These are phyloP conservation scores for Pseudocheirus occidentalis DNA, from an alignment of 2,797 vertebrate species.

Conservation along the genomic window DNA sequence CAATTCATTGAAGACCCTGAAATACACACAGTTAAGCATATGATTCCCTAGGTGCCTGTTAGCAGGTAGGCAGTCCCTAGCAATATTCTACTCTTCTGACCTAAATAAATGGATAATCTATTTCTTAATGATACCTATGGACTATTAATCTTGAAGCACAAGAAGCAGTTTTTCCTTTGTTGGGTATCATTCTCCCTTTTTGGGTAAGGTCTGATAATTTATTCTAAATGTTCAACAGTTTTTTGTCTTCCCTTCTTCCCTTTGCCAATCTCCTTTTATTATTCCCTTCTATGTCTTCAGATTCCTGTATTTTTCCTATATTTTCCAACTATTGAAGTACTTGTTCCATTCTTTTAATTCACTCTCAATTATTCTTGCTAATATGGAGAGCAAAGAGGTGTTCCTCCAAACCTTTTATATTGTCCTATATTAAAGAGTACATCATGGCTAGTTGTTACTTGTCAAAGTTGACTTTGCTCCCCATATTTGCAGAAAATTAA, in stretches of 20 bases:
- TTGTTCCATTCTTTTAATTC: not conserved
- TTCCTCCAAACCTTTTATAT: not conserved
- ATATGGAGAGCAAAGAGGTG: not conserved
- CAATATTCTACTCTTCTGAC: not conserved
- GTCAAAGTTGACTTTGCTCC: not conserved
- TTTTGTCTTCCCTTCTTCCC: not conserved
- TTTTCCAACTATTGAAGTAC: not conserved
- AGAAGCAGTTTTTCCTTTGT: not conserved
- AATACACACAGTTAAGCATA: not conserved
- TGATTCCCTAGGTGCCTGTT: not conserved
- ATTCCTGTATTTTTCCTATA: not conserved
- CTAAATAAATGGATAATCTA: not conserved
- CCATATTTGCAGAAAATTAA: not conserved
- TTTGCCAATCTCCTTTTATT: not conserved
- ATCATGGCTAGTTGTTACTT: not conserved
- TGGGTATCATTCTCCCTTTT: not conserved
- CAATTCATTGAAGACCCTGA: not conserved
- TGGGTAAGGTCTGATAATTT: not conserved
- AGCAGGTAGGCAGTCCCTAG: not conserved
- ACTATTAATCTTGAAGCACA: not conserved
- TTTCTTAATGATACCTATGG: not conserved
- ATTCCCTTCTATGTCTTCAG: not conserved
- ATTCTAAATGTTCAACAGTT: not conserved
- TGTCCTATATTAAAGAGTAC: not conserved
- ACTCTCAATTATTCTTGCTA: not conserved